Percentiles rank a stretch among this genome's conserved stretches.
Conservation (phyloP, 2,888 invertebrate species). For the Anoncus sp. region DNA sequence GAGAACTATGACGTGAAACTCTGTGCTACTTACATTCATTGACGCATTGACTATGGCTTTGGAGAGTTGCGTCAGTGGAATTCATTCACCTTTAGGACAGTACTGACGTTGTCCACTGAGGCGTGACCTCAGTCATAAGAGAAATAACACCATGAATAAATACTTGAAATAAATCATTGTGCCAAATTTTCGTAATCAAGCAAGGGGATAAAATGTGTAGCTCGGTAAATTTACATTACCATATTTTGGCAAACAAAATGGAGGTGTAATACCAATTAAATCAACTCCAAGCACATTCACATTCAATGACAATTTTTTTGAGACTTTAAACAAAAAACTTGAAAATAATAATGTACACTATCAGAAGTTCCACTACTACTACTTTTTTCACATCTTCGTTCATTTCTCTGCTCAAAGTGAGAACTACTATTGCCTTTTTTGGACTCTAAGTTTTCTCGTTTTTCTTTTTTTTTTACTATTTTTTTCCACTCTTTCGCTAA, state of each 20-base stretch:
- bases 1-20: slow-evolving; percentile 25
- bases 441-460: slow-evolving; percentile 23
- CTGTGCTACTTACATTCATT: slow-evolving; percentile 10
- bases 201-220: too few relatives aligned
- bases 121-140: not conserved
- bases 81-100: slow-evolving; percentile 5
- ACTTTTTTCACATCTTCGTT: not conserved
- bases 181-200: not conserved
- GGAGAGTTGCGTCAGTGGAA: not conserved
- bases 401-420: not conserved
- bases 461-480: slow-evolving; percentile 17
- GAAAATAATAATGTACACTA: not conserved
- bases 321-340: too few relatives aligned
- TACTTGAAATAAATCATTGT: not conserved
- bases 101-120: not conserved
- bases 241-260: too few relatives aligned
- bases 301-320: not conserved
- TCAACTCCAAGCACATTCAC: not conserved
- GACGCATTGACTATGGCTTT: slow-evolving; percentile 12
- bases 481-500: slow-evolving; percentile 22
- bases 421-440: slow-evolving; percentile 7
- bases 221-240: too few relatives aligned
- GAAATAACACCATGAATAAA: not conserved
- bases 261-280: not conserved
- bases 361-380: too few relatives aligned